Evolutionary conservation across 2,113 vertebrate genomes (phyloP).

Genomic region (Megatriorchis doriae): DNA sequence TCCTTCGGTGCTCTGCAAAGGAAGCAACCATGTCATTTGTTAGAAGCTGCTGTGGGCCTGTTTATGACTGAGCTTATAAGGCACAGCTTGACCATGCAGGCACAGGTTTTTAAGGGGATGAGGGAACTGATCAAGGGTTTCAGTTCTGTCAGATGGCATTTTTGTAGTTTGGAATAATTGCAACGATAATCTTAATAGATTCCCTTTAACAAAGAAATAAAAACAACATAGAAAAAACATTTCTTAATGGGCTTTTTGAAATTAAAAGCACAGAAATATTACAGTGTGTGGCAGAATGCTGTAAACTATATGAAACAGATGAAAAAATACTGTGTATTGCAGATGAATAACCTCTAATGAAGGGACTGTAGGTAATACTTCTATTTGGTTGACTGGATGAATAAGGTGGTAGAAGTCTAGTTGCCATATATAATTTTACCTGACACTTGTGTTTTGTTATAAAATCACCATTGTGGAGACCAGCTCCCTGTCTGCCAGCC

Average conservation of each 20-base stretch:
- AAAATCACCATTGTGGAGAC: constrained; percentile 40
- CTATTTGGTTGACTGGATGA: not conserved
- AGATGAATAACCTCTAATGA: constrained; percentile 9
- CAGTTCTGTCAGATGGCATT: not conserved
- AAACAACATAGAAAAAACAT: not conserved
- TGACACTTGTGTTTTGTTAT: constrained; percentile 49
- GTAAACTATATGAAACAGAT: not conserved
- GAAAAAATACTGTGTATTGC: not conserved
- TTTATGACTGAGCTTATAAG: not conserved
- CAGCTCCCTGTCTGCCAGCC: constrained; percentile 28
- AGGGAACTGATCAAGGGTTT: not conserved
- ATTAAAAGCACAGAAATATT: not conserved
- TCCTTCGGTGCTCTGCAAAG: not conserved
- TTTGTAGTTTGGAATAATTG: not conserved
- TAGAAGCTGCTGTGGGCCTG: not conserved
- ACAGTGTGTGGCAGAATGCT: not conserved
- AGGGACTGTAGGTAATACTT: not conserved
- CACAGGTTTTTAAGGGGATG: not conserved
- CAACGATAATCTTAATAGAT: not conserved
- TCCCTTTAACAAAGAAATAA: not conserved
- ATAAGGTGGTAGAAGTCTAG: not conserved
- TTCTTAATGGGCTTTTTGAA: not conserved
- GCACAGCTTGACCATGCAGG: not conserved
- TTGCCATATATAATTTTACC: constrained; percentile 40
- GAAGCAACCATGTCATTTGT: not conserved